Base-by-base conservation (phyloP, 1,140 invertebrate genomes). In the Chrysoperla carnea region DNA sequence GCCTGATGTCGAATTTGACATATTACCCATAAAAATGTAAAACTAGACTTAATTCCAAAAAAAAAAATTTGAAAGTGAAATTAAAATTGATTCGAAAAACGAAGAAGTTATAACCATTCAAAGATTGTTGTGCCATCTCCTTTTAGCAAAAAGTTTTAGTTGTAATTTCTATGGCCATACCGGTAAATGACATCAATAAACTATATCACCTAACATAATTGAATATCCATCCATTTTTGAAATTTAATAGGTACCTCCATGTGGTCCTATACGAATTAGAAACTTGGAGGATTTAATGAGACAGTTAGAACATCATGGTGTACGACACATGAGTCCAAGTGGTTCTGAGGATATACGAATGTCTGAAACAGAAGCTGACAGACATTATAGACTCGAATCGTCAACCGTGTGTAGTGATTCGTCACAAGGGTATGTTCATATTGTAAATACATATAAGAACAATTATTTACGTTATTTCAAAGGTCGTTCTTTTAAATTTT, bases 231-330 rank as follows among this genome's bases (percentile, higher is more conserved):
- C n/a, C 5, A 23, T 23, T 23, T 23, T 23, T 23, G 2, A 23
- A 23, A 2, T 23, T 23, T 23, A 3, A 23, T n/a, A 78, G 41
- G 67, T 73, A n/a, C 76, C 72, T 1, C 69, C 74, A 1, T 81
- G 78, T 44, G 78, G 79, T 29, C 76, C 78, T 2, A 75, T 84
- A 50, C 71, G 88, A 37, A 92, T 93, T 54, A 71, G 89, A 31
- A 93, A 86, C 57, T 63, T 94, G 41, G 88, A 92, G 61, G 88
- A 93, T 58, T 70, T 94, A 14, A 88, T 93, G 46, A 67, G 87
- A 37, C 85, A 91, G 61, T 63, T 94, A 42, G 86, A 93, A 58
- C 83, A 90, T 56, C 86, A 91, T 59, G 80, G 81, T 31, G 75
- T 78, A 36, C 69, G 84, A 6, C 85, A 89, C 59, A 84, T 85